These are phyloP conservation scores for Atrichornis clamosus DNA, from an alignment of 2,113 vertebrate species.

Conservation along the genomic window DNA sequence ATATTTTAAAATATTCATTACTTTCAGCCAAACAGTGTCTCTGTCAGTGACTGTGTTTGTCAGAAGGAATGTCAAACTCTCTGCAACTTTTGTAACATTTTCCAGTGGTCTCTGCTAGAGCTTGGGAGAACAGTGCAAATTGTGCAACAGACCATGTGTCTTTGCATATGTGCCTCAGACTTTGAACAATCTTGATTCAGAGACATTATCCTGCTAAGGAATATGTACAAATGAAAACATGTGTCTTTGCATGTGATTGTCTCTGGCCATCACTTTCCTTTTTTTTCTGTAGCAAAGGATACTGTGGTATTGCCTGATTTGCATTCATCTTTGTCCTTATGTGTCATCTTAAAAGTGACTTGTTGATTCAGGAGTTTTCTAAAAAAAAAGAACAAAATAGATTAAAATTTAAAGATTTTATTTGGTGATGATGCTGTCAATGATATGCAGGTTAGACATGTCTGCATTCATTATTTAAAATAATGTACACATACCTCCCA, in stretches of 20 bases:
- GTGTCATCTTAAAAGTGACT: not conserved
- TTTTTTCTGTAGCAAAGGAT: not conserved
- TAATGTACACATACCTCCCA: not conserved
- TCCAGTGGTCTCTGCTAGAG: not conserved
- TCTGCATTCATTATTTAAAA: not conserved
- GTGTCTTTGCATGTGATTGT: not conserved
- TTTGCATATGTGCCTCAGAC: not conserved
- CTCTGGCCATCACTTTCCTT: not conserved
- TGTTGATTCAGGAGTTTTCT: not conserved
- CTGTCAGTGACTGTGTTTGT: not conserved
- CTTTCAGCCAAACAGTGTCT: not conserved
- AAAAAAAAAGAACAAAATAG: not conserved
- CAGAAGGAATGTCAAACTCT: not conserved
- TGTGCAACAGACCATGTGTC: rapidly evolving
- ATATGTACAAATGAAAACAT: not conserved
- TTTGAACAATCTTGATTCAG: not conserved
- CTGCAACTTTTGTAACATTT: not conserved
- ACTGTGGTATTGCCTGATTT: not conserved
- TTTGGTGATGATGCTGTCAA: not conserved
- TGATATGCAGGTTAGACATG: not conserved
- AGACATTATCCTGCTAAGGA: not conserved
- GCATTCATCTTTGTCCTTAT: not conserved
- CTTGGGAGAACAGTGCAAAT: not conserved
- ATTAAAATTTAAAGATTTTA: not conserved
- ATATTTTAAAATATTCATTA: not conserved